Evolutionary conservation across 1,140 invertebrate species (phyloP).

Genomic region (Eumeta japonica): DNA sequence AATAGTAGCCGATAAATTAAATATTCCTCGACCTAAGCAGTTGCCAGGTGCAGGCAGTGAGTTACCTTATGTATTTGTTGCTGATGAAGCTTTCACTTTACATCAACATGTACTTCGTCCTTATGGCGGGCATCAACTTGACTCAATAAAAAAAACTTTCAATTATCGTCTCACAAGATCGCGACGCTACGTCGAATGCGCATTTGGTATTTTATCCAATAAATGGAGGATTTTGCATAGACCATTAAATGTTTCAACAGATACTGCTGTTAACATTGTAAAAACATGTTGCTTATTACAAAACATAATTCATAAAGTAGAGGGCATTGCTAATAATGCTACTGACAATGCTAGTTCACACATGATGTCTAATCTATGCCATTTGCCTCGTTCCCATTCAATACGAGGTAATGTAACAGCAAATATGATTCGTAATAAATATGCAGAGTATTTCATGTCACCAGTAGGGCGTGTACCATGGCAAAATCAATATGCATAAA

Average conservation of each 20-base stretch:
- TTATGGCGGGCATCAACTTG: conserved; percentile 26
- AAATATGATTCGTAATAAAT: conserved; percentile 15
- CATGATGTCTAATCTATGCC: too few relatives aligned
- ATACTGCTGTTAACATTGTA: conserved; percentile 22
- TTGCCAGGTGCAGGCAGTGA: conserved; percentile 13
- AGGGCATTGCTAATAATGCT: too few relatives aligned
- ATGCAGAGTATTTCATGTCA: conserved; percentile 15
- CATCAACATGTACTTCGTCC: conserved; percentile 29
- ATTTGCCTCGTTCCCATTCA: too few relatives aligned
- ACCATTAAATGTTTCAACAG: conserved; percentile 18
- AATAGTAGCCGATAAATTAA: conserved; percentile 14
- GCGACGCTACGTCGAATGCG: conserved; percentile 34
- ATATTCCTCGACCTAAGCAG: conserved; percentile 16
- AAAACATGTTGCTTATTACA: conserved; percentile 18
- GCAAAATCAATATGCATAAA: too few relatives aligned
- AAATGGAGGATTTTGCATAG: conserved; percentile 40
- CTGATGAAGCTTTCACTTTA: conserved; percentile 39
- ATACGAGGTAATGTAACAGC: conserved; percentile 11
- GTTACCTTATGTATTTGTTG: conserved; percentile 17
- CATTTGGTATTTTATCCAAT: too few relatives aligned
- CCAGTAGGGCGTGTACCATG: conserved; percentile 12
- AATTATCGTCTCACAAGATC: conserved; percentile 42
- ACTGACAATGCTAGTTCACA: too few relatives aligned
- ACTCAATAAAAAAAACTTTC: conserved; percentile 25
- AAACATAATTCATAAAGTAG: too few relatives aligned